These are phyloP conservation scores for Drosophila melanica DNA, from an alignment of 1,140 invertebrate species.

Conservation along the genomic window DNA sequence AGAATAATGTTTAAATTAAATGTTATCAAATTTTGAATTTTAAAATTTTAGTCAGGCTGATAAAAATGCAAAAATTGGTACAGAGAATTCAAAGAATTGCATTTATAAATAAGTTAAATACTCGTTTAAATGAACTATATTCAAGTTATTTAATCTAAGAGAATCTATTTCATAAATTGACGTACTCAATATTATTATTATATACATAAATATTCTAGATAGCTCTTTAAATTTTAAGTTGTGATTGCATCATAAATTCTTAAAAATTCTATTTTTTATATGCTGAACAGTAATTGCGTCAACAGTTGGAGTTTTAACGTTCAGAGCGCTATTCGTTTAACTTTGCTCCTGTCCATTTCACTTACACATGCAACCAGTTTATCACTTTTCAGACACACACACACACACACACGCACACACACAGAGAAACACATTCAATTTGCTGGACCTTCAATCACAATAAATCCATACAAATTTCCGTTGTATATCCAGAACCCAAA, in stretches of 20 bases:
- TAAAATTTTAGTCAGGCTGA: no score
- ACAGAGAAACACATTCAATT: constrained; percentile 64
- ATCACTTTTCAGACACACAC: constrained; percentile 26
- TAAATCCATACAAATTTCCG: constrained; percentile 82
- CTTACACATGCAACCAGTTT: constrained; percentile 40
- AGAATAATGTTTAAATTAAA: no score
- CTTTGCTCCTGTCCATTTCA: constrained; percentile 45
- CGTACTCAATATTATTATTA: no score
- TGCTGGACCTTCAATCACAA: constrained; percentile 77
- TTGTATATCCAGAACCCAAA: constrained; percentile 40
- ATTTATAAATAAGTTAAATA: no score
- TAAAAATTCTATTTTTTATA: constrained; percentile 10
- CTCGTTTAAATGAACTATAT: no score
- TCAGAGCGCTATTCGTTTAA: constrained; percentile 15
- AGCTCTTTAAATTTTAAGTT: neutral
- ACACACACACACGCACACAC: constrained; percentile 20
- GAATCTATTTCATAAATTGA: no score
- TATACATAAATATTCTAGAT: no score
- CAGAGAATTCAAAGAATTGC: no score
- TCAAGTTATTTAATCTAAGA: no score
- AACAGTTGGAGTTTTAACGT: constrained; percentile 24
- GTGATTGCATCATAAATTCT: constrained; percentile 9
- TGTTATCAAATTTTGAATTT: no score
- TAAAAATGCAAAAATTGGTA: no score
- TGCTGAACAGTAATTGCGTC: constrained; percentile 29